phyloP scores from a whole-genome alignment of 2,888 invertebrate genomes.

The Dryocosmus kuriphilus region DNA sequence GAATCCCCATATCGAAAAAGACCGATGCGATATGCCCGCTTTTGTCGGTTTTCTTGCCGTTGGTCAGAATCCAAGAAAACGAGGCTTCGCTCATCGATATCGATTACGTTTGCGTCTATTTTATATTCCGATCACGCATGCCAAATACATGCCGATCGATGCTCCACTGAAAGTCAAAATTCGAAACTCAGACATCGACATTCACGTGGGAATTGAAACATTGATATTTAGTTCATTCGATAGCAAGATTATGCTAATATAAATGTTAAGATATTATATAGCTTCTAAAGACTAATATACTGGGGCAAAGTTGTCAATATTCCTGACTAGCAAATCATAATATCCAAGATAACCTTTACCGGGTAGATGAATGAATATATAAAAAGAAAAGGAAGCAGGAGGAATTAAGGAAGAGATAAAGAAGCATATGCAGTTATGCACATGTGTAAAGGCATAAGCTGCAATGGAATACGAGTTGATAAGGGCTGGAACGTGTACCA shows the following conservation, averaged over 20 bases:
- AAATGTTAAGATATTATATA: neutral
- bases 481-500: conserved; percentile 58
- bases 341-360: too few relatives aligned
- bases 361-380: too few relatives aligned
- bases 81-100: conserved; percentile 56
- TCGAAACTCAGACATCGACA: neutral
- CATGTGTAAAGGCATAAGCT: neutral
- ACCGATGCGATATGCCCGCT: conserved; percentile 49
- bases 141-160: conserved; percentile 33
- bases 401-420: neutral
- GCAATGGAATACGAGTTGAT: conserved; percentile 41
- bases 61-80: conserved; percentile 51
- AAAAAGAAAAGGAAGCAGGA: neutral
- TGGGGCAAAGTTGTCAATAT: too few relatives aligned
- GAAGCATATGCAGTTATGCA: neutral
- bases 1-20: conserved; percentile 53
- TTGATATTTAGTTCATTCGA: conserved; percentile 2
- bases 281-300: too few relatives aligned
- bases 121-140: conserved; percentile 58
- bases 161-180: conserved; percentile 19
- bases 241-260: neutral
- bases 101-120: conserved; percentile 57
- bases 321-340: too few relatives aligned
- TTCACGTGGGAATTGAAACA: neutral
- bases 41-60: conserved; percentile 59